These are phyloP conservation scores for Zaprionus kolodkinae DNA, from an alignment of 1,140 invertebrate species.

Conservation along the genomic window DNA sequence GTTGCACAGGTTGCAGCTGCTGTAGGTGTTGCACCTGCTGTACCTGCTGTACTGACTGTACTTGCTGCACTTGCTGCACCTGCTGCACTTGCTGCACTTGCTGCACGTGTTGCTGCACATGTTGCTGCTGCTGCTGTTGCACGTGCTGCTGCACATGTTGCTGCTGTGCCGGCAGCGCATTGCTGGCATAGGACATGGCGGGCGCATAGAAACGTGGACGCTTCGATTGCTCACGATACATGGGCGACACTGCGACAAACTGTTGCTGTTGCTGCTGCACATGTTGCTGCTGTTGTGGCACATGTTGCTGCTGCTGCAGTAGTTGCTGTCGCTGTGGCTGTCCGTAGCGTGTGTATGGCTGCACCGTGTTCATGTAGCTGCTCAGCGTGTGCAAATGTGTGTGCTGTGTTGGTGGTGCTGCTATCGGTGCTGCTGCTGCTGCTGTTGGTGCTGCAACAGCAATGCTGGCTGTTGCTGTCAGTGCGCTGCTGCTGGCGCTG, in stretches of 20 bases:
- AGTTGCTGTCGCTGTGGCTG: slow-evolving; percentile 36
- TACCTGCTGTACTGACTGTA: slow-evolving; percentile 15
- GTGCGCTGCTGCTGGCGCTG: slow-evolving; percentile 13
- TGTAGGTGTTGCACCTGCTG: slow-evolving; percentile 13
- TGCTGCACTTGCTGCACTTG: slow-evolving; percentile 23
- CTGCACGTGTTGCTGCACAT: background rate
- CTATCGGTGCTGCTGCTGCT: slow-evolving; percentile 31
- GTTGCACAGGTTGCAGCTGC: background rate
- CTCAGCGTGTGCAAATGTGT: slow-evolving; percentile 67
- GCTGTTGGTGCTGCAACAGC: slow-evolving; percentile 11
- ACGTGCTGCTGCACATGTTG: slow-evolving; percentile 23
- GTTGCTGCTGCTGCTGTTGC: slow-evolving; percentile 45
- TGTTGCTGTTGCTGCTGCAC: slow-evolving; percentile 53
- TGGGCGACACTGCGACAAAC: slow-evolving; percentile 63
- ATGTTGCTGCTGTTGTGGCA: slow-evolving; percentile 1
- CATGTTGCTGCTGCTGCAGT: slow-evolving; percentile 33
- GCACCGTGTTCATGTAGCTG: slow-evolving; percentile 75
- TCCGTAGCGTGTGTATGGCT: slow-evolving; percentile 69
- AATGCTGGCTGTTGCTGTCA: slow-evolving; percentile 17
- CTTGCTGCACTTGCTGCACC: slow-evolving; percentile 39
- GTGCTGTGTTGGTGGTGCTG: slow-evolving; percentile 59
- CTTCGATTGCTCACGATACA: slow-evolving; percentile 74
- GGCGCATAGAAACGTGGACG: slow-evolving; percentile 72
- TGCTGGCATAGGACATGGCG: slow-evolving; percentile 61
- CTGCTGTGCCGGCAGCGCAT: slow-evolving; percentile 40